phyloP scores from a whole-genome alignment of 2,113 vertebrate species.

The Gorsachius goisagi region DNA sequence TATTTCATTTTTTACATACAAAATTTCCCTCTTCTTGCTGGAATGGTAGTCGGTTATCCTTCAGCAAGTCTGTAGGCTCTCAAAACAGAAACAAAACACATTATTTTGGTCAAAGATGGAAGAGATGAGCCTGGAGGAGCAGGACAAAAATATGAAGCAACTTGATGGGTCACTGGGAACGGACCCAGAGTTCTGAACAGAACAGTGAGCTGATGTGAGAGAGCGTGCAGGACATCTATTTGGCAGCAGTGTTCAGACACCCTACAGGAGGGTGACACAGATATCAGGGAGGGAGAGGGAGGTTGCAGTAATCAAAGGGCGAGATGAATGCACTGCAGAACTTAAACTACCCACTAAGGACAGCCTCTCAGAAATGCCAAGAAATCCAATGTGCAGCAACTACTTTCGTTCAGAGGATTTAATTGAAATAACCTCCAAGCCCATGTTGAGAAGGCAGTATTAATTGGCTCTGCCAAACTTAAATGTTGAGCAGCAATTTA shows the following conservation, averaged over 20 bases:
- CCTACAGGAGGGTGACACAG: neutral
- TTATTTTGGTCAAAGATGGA: neutral
- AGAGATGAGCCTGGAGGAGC: neutral
- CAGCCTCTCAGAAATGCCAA: neutral
- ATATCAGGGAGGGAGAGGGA: neutral
- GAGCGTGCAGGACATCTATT: neutral
- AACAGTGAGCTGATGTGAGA: neutral
- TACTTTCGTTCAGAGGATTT: neutral
- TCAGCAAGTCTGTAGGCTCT: neutral
- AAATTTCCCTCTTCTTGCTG: neutral
- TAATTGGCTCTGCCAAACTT: constrained; percentile 36
- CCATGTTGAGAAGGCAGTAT: neutral
- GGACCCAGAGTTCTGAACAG: neutral
- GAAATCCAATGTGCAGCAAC: neutral
- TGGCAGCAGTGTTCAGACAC: neutral
- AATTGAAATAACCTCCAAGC: constrained; percentile 39
- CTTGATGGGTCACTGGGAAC: neutral
- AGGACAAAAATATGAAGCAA: neutral
- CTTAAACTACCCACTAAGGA: constrained; percentile 18
- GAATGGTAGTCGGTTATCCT: neutral
- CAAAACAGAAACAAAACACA: neutral
- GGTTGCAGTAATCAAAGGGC: neutral
- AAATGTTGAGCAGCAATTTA: constrained; percentile 37
- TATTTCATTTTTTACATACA: neutral
- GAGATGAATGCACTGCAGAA: constrained; percentile 9